A percentile compares a stretch with the other conserved stretches of the same genome.
Conservation (phyloP, 2,888 invertebrate genomes). For the Hetaerina titia region DNA sequence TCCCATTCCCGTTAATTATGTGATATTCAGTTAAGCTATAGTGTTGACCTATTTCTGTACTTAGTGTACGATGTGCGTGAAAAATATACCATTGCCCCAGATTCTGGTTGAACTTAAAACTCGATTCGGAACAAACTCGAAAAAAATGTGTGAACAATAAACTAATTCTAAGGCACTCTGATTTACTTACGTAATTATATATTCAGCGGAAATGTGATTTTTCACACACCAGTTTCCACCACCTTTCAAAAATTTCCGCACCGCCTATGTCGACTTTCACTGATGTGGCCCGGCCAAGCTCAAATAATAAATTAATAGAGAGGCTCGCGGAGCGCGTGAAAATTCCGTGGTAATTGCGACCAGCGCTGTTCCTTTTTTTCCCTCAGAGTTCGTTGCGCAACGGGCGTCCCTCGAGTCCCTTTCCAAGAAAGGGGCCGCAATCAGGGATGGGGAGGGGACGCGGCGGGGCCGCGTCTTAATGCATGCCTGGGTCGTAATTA, state of each 20-base stretch:
- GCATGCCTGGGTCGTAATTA: slow-evolving; percentile 10
- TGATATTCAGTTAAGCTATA: too few species aligned
- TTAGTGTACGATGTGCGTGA: not conserved
- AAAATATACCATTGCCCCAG: not conserved
- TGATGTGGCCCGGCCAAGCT: not conserved
- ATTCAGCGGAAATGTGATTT: not conserved
- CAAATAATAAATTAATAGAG: too few species aligned
- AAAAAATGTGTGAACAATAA: not conserved
- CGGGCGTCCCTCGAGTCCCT: too few species aligned
- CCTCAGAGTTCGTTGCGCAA: too few species aligned
- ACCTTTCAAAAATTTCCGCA: not conserved
- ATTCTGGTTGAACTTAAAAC: not conserved
- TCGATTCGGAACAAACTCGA: not conserved
- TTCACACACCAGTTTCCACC: not conserved
- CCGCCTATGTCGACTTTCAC: not conserved
- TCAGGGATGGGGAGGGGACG: too few species aligned
- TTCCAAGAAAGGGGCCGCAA: too few species aligned
- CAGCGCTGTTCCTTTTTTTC: too few species aligned
- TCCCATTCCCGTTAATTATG: too few species aligned
- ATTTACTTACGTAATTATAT: not conserved
- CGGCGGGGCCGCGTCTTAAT: not conserved
- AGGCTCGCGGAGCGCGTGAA: too few species aligned
- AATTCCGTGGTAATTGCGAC: too few species aligned
- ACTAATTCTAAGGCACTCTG: not conserved
- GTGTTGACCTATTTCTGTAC: too few species aligned